Evolutionary conservation across 2,797 vertebrate genomes (phyloP).

Genomic region (Cottoperca gobio): DNA sequence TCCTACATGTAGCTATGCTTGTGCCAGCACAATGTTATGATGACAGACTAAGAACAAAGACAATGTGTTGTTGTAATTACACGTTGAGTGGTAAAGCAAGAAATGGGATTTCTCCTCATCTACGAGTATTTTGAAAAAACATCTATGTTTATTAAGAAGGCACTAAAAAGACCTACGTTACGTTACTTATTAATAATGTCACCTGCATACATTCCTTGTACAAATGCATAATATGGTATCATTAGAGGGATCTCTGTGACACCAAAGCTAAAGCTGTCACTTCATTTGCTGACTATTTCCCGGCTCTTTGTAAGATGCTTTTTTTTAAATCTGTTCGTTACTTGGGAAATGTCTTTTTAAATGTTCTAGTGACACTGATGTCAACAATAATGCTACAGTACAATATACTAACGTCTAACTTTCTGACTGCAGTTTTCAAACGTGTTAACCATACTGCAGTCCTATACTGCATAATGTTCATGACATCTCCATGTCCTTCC

Average conservation of each 20-base stretch:
- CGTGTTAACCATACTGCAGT: not conserved
- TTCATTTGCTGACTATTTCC: not conserved
- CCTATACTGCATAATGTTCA: conserved; percentile 41
- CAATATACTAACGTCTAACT: not conserved
- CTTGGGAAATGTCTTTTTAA: not conserved
- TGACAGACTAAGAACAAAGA: not conserved
- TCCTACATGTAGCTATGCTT: not conserved
- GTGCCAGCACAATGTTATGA: not conserved
- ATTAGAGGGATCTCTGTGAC: not conserved
- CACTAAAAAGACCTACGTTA: not conserved
- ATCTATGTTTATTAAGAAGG: not conserved
- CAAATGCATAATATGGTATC: no score
- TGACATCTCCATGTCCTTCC: conserved; percentile 65
- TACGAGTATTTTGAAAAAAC: not conserved
- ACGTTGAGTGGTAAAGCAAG: not conserved
- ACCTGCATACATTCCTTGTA: no score
- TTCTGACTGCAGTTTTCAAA: not conserved
- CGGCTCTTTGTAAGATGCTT: not conserved
- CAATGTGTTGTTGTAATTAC: not conserved
- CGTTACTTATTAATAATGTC: not conserved
- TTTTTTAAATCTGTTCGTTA: not conserved
- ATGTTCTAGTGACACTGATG: not conserved
- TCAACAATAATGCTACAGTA: not conserved
- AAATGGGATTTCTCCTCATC: not conserved
- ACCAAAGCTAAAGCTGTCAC: no score